Conservation (phyloP, 2,888 invertebrate genomes). For the Epiblema foenella region DNA sequence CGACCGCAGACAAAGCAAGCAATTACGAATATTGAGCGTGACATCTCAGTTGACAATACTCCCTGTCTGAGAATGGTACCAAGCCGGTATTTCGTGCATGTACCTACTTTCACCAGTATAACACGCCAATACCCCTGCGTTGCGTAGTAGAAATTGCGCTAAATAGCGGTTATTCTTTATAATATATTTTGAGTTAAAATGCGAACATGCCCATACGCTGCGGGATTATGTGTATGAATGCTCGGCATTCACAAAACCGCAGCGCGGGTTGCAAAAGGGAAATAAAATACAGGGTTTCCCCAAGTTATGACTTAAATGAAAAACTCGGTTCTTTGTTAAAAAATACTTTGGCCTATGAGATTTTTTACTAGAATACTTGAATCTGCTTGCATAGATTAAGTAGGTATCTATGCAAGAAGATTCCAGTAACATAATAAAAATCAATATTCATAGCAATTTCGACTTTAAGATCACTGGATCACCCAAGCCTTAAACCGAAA, state of each 20-base stretch:
- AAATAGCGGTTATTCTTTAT: slow-evolving; percentile 36
- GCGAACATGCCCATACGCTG: neutral
- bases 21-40: slow-evolving; percentile 42
- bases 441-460: neutral
- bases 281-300: slow-evolving; percentile 24
- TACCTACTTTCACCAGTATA: slow-evolving; percentile 73
- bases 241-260: slow-evolving; percentile 16
- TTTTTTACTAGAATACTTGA: no score
- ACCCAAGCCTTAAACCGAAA: slow-evolving; percentile 17
- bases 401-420: no score
- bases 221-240: neutral
- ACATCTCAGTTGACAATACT: slow-evolving; percentile 48
- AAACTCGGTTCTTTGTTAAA: slow-evolving; percentile 4
- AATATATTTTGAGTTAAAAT: slow-evolving; percentile 20
- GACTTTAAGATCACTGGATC: slow-evolving; percentile 14
- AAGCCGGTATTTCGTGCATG: slow-evolving; percentile 72
- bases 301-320: slow-evolving; percentile 15
- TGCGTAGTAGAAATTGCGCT: slow-evolving; percentile 63
- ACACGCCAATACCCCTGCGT: slow-evolving; percentile 72
- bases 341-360: no score
- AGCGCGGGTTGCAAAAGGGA: slow-evolving; percentile 9
- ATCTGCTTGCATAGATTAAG: no score
- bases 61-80: slow-evolving; percentile 53
- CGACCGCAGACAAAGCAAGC: slow-evolving; percentile 37
- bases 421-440: slow-evolving; percentile 2